Evolutionary conservation across 2,888 invertebrate species (phyloP).

Genomic region (Augochlorella aurata): DNA sequence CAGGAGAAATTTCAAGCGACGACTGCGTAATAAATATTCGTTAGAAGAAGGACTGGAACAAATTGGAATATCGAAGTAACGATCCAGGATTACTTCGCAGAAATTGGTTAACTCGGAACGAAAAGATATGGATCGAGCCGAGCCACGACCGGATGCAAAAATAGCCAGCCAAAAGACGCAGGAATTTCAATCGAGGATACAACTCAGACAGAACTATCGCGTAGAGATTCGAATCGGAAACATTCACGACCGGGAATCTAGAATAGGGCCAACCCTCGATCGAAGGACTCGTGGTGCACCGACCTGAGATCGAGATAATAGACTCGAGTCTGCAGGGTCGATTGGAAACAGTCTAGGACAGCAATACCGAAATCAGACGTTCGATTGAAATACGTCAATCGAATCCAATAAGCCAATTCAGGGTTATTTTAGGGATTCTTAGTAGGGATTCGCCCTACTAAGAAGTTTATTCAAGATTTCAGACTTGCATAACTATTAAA

Average conservation of each 20-base stretch:
- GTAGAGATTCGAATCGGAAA: neutral
- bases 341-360: neutral
- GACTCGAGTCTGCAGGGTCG: neutral
- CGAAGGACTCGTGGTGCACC: neutral
- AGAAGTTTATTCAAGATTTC: too few species aligned
- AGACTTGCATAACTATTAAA: too few species aligned
- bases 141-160: neutral
- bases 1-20: neutral
- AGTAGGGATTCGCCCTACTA: too few species aligned
- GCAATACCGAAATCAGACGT: neutral
- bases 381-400: too few species aligned
- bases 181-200: neutral
- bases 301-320: neutral
- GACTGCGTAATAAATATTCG: neutral
- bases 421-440: too few species aligned
- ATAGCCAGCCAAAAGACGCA: neutral
- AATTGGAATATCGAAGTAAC: too few species aligned
- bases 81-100: too few species aligned
- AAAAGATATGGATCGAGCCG: too few species aligned
- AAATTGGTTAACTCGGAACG: too few species aligned
- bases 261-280: neutral
- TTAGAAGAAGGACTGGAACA: too few species aligned
- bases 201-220: slow-evolving; percentile 2
- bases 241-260: neutral
- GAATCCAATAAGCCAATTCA: too few species aligned